phyloP scores from a whole-genome alignment of 2,797 vertebrate genomes.

The Melanotaenia trifasciata region DNA sequence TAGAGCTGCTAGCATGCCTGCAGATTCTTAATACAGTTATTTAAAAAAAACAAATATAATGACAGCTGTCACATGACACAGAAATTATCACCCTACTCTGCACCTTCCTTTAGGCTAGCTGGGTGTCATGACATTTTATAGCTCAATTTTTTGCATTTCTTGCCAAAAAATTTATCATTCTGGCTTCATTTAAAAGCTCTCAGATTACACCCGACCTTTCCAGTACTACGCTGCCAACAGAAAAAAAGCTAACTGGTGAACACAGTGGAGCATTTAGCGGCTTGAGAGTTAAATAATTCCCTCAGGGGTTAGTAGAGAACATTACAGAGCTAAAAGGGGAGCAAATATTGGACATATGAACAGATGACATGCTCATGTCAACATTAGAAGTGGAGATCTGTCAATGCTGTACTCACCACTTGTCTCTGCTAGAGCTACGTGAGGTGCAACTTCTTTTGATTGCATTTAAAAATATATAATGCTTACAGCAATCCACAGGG shows the following conservation, averaged over 20 bases:
- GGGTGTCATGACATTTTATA: slow-evolving; percentile 2
- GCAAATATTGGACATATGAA: slow-evolving; percentile 1
- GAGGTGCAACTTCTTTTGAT: slow-evolving; percentile 13
- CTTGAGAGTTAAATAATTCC: neutral
- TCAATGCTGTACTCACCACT: slow-evolving; percentile 11
- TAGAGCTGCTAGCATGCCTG: slow-evolving; percentile 15
- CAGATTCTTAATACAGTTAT: slow-evolving; percentile 27
- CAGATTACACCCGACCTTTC: neutral
- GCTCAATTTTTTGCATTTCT: slow-evolving; percentile 7
- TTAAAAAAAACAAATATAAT: slow-evolving; percentile 21
- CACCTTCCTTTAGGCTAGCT: neutral
- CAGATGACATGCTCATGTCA: slow-evolving; percentile 3
- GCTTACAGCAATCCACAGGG: slow-evolving; percentile 5
- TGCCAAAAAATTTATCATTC: slow-evolving; percentile 6
- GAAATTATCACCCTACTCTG: neutral
- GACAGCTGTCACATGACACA: slow-evolving; percentile 34
- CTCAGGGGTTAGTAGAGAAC: slow-evolving; percentile 7
- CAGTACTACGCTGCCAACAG: neutral
- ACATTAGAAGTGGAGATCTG: slow-evolving; percentile 14
- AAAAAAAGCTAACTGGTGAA: neutral
- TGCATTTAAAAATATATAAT: slow-evolving; percentile 1
- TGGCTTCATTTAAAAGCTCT: neutral
- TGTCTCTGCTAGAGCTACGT: neutral
- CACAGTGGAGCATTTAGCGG: slow-evolving; percentile 1
- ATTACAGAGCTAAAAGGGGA: slow-evolving; percentile 3